Percentiles rank a stretch among this genome's conserved stretches.
Conservation (phyloP, 2,797 vertebrate genomes). For the Coreius guichenoti region DNA sequence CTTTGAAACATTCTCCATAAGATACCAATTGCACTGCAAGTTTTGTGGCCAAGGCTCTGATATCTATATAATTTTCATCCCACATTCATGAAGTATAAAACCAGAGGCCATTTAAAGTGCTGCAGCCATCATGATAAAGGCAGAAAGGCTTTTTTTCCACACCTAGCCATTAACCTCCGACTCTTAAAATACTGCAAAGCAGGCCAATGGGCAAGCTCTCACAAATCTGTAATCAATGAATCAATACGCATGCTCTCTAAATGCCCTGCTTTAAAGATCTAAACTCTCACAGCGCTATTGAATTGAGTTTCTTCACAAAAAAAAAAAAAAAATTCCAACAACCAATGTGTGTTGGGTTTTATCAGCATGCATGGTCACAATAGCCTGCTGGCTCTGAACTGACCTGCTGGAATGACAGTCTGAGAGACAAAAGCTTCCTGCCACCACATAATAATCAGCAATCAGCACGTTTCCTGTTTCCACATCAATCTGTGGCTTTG, state of each 20-base stretch:
- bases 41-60: slow-evolving; percentile 37
- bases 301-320: slow-evolving; percentile 19
- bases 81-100: slow-evolving; percentile 48
- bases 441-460: slow-evolving; percentile 58
- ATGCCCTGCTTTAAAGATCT: slow-evolving; percentile 58
- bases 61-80: slow-evolving; percentile 63
- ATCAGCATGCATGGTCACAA: slow-evolving; percentile 45
- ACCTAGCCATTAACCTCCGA: slow-evolving; percentile 51
- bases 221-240: slow-evolving; percentile 68
- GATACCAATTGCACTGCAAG: slow-evolving; percentile 42
- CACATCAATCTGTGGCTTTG: slow-evolving; percentile 43
- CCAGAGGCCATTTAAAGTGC: slow-evolving; percentile 41
- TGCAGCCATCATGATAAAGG: slow-evolving; percentile 37
- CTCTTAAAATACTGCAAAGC: slow-evolving; percentile 44
- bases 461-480: slow-evolving; percentile 53
- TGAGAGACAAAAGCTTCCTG: slow-evolving; percentile 60
- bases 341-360: slow-evolving; percentile 48
- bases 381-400: slow-evolving; percentile 48
- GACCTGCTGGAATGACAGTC: slow-evolving; percentile 61
- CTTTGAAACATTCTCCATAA: slow-evolving; percentile 44
- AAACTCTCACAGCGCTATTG: slow-evolving; percentile 65
- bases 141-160: slow-evolving; percentile 18
- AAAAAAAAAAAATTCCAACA: not conserved
- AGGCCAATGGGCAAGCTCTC: slow-evolving; percentile 38
- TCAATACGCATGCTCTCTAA: slow-evolving; percentile 60